Conservation (phyloP, 2,113 vertebrate species). For the Lichenostomus cassidix region DNA sequence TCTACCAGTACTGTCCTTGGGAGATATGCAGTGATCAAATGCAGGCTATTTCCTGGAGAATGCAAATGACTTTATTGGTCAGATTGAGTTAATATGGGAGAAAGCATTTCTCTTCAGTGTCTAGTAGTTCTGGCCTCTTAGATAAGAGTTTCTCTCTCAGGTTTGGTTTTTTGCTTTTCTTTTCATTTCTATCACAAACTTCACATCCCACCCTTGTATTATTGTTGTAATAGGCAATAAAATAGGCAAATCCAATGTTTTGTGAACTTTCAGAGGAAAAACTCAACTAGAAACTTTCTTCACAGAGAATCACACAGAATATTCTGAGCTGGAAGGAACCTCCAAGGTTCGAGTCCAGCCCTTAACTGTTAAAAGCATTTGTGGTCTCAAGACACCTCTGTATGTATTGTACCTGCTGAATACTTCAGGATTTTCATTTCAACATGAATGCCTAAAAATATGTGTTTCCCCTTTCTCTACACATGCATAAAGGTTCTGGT, state of each 20-base stretch:
- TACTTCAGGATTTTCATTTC: neutral
- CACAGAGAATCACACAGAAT: neutral
- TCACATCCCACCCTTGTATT: neutral
- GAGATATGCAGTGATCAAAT: neutral
- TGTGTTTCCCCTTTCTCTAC: neutral
- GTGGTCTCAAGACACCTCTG: neutral
- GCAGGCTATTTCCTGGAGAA: neutral
- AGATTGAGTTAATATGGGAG: neutral
- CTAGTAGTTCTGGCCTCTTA: neutral
- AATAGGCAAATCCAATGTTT: neutral
- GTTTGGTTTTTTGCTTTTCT: neutral
- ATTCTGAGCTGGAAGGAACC: neutral
- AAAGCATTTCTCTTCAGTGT: neutral
- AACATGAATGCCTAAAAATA: neutral
- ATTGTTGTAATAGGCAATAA: neutral
- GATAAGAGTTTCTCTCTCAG: fast-evolving
- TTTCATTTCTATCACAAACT: neutral
- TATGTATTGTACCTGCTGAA: neutral
- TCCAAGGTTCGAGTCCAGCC: neutral
- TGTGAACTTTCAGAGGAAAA: neutral
- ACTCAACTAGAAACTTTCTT: neutral
- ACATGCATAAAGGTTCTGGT: neutral
- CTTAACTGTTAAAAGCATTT: neutral
- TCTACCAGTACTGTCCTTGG: neutral
- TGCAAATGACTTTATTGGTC: neutral